phyloP scores from a whole-genome alignment of 2,797 vertebrate species.

The Bufotes viridis region DNA sequence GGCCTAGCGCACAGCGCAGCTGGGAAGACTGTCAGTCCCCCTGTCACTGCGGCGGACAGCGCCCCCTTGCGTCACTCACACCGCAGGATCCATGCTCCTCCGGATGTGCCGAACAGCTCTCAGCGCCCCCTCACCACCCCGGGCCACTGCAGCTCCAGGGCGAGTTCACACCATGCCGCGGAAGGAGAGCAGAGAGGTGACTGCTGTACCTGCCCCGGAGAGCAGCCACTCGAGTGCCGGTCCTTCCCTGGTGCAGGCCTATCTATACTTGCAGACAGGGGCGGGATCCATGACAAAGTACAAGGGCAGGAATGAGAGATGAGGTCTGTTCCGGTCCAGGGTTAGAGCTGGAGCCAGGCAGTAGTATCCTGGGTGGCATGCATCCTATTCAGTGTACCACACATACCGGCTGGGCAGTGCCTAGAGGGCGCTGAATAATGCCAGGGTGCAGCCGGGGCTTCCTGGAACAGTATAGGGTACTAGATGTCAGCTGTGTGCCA shows the following conservation, averaged over 20 bases:
- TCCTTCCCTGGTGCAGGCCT: neutral
- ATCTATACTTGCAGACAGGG: too few species aligned
- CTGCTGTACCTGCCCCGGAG: neutral
- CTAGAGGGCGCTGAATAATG: too few species aligned
- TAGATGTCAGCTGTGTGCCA: too few species aligned
- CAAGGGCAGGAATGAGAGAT: too few species aligned
- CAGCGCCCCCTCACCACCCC: neutral
- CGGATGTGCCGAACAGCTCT: neutral
- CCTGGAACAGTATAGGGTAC: too few species aligned
- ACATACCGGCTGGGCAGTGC: too few species aligned
- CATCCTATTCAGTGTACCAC: too few species aligned
- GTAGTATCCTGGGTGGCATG: too few species aligned
- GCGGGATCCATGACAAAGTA: too few species aligned
- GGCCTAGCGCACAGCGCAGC: neutral
- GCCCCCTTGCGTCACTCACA: neutral
- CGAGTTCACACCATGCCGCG: conserved; percentile 19
- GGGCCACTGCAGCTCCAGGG: neutral
- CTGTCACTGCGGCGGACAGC: neutral
- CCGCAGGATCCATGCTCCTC: neutral
- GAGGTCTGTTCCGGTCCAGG: too few species aligned
- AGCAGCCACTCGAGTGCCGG: neutral
- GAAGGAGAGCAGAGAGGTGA: conserved; percentile 45
- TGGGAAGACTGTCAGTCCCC: neutral
- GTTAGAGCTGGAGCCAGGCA: too few species aligned
- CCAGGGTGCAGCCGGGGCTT: too few species aligned